Base-by-base conservation (phyloP, 1,140 invertebrate species). In the Proales similis region DNA sequence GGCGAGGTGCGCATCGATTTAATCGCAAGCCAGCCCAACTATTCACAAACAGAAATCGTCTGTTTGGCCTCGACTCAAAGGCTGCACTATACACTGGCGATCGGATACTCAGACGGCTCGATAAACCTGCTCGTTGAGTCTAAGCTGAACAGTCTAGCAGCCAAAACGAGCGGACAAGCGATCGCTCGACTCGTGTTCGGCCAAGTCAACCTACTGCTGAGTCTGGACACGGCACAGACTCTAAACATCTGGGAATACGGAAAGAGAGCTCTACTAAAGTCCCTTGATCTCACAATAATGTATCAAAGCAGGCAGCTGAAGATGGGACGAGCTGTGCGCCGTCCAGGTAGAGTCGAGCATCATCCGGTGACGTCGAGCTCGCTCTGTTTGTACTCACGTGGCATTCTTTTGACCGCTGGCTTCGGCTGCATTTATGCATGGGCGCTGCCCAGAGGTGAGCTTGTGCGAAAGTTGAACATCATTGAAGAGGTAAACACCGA, bases 401-500 rank as follows among this genome's bases (percentile, higher is more conserved):
- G 20, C 20, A 57, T 57, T 42, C 22, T 57, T 3, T 29, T 57
- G 14, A 57, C 51, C 19, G 51, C 36, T 42, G 51, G 51, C 9
- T 43, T 36, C 32, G 39, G 36, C 7, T 57, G 20, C 29, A 24
- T 57, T 11, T 57, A 30, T 27, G 11, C 45, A 27, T 57, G 51
- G 51, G 45, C 39, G 39, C 39, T 57, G 27, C 36, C 19, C 17
- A 57, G 45, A 26, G 51, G 51, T 26, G 51, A 57, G 32, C 17
- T 57, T 19, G 45, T 57, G 0, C 39, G 45, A 57, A 57, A 57
- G 30, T 42, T 57, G 32, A 57, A 57, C 45, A 57, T 57, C 12
- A 39, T 29, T 30, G 45, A 57, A 26, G 6, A 26, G 20, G 14
- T 9, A 36, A 36, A 36, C 33, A 36, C 33, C 14, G 33, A n/a